Evolutionary conservation across 30 jellyfish, hydroid and myxozoan genomes (phyloP), one percentile per base, ranked within the genome.

Genomic region (Aurelia aurita complex sp. Pacific): DNA sequence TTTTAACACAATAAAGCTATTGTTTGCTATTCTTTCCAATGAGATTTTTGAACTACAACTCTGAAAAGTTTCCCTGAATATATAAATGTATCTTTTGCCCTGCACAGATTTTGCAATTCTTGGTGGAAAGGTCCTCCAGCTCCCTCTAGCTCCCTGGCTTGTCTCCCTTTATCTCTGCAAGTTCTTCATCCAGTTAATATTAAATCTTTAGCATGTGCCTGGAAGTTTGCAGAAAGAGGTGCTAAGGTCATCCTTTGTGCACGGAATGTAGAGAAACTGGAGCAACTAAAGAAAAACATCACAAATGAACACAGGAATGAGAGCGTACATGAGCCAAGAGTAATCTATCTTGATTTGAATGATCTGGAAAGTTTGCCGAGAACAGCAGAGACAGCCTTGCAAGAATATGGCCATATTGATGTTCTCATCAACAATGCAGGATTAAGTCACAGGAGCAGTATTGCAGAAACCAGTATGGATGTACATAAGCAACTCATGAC

Each of bases 361-460:
- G 79, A 71, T 33, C 11, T 35, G 38, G 91, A 83, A 15, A 84
- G 73, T 12, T 55, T 94, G 2, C 15, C 76, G 9, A 43, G 59
- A 75, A 72, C 80, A 15, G 85, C 65, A 6, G 72, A 85, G 59
- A 69, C 35, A n/a, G 86, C 90, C 50, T 62, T 74, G 34, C 29
- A 32, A 7, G 51, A 62, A 36, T 69, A 76, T 89, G 96, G 97
- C 15, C 80, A 61, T 68, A 66, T 89, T 69, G 98, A 94, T 51
- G 79, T 94, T 10, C 77, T 94, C 17, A 34, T 94, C 55, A 94
- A 94, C 64, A 94, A 94, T 94, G 98, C 98, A 15, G 98, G 98
- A 2, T 34, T 94, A 10, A 89, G 98, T 60, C 87, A 61, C 69
- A 82, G 98, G 51, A 95, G 98, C 10, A 52, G 96, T 5, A 74